Conservation (phyloP, 2,888 invertebrate species). For the Synanthedon myopaeformis region DNA sequence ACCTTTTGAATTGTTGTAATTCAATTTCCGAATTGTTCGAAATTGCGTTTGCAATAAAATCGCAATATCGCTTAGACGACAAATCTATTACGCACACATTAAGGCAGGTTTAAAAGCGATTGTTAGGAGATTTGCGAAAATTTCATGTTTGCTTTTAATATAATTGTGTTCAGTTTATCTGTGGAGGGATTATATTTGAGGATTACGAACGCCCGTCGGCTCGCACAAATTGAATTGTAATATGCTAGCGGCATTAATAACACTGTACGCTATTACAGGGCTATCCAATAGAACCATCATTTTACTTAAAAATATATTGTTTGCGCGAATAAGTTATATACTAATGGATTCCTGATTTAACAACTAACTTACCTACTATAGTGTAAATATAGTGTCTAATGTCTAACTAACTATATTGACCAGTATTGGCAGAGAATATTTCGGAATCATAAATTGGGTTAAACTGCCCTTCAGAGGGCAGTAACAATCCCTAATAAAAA, state of each 20-base stretch:
- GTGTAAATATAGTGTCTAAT: no score
- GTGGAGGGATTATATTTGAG: slow-evolving; percentile 43
- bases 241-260: slow-evolving; percentile 64
- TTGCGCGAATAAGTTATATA: no score
- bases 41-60: slow-evolving; percentile 1
- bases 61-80: slow-evolving; percentile 2
- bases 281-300: neutral
- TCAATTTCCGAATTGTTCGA: slow-evolving; percentile 1
- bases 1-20: neutral
- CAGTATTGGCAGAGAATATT: no score
- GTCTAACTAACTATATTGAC: no score
- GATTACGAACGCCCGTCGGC: slow-evolving; percentile 31
- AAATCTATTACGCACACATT: slow-evolving; percentile 9
- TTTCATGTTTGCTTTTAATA: slow-evolving; percentile 65
- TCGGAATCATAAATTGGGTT: no score
- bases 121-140: slow-evolving; percentile 46
- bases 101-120: slow-evolving; percentile 15
- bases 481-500: no score
- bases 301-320: no score
- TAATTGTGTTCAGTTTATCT: slow-evolving; percentile 64
- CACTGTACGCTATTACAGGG: slow-evolving; percentile 12
- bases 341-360: no score
- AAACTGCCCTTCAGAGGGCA: no score
- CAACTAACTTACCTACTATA: no score
- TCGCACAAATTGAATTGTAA: slow-evolving; percentile 67